Conservation (phyloP, 1,140 invertebrate genomes). For the Goniozus legneri region DNA sequence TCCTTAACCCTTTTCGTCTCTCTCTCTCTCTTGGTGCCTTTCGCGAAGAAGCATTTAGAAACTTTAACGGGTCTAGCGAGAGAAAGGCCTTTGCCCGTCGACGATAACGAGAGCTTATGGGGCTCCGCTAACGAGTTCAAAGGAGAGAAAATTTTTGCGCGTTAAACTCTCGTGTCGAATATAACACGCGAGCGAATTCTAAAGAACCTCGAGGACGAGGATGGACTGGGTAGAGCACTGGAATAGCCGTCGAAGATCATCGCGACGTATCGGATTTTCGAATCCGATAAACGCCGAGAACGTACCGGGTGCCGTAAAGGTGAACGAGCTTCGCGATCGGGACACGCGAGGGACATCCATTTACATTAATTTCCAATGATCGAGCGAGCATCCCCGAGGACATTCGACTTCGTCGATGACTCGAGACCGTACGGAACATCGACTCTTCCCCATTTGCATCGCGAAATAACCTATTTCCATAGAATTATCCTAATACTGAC, state of each 20-base stretch:
- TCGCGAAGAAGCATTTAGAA: conserved; percentile 8
- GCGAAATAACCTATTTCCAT: conserved; percentile 29
- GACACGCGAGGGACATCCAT: conserved; percentile 16
- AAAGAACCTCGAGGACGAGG: no score
- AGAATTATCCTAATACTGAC: conserved; percentile 16
- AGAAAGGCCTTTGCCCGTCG: neutral
- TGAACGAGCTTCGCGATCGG: conserved; percentile 10
- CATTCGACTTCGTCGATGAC: no score
- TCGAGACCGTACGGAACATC: neutral
- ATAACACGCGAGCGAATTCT: no score
- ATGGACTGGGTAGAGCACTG: no score
- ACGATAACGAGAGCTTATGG: no score
- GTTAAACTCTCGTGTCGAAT: no score
- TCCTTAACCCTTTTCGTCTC: conserved; percentile 1
- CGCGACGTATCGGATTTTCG: no score
- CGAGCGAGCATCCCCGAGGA: conserved; percentile 26
- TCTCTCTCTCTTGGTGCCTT: conserved; percentile 2
- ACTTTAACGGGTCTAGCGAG: conserved; percentile 27
- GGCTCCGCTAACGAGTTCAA: no score
- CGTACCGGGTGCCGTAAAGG: no score
- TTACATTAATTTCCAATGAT: conserved; percentile 36
- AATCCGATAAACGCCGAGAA: no score
- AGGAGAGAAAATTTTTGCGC: no score
- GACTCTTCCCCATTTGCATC: conserved; percentile 29
- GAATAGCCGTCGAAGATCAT: no score